Percentiles rank a stretch among this genome's conserved stretches.
Evolutionary conservation across 2,888 invertebrate species (phyloP).

Genomic region (Eupithecia dodoneata): DNA sequence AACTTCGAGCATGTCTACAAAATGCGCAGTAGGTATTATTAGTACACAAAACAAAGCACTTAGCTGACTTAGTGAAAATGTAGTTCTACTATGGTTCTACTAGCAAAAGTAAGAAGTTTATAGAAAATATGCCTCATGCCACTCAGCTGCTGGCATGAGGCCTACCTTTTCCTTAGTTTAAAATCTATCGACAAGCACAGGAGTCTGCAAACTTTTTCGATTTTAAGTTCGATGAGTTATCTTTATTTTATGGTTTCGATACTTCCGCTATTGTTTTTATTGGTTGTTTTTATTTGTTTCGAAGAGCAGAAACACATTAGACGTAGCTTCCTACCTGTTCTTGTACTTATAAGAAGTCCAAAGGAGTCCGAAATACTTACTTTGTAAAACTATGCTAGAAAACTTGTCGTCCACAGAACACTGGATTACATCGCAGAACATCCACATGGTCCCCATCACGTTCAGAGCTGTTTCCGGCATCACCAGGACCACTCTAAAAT

Average conservation of each 20-base stretch:
- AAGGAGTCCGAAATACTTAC: conserved; percentile 66
- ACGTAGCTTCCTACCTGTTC: not conserved
- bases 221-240: conserved; percentile 3
- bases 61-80: not conserved
- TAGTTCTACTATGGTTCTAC: not conserved
- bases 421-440: conserved; percentile 87
- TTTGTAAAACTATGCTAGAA: conserved; percentile 89
- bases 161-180: not conserved
- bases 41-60: not conserved
- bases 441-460: conserved; percentile 92
- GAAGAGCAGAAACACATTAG: not conserved
- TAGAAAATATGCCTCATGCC: not conserved
- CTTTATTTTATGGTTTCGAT: not conserved
- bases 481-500: conserved; percentile 88
- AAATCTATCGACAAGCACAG: conserved; percentile 2
- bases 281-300: not conserved
- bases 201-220: not conserved
- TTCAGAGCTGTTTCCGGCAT: conserved; percentile 92
- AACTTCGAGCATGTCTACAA: not conserved
- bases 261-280: conserved; percentile 5
- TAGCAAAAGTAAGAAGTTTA: not conserved
- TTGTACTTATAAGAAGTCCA: not conserved
- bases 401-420: conserved; percentile 88
- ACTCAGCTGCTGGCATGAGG: not conserved
- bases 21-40: not conserved